These are phyloP conservation scores for Umimayanthus kanabou DNA, from an alignment of 92 coral and sea anemone species.

Conservation along the genomic window DNA sequence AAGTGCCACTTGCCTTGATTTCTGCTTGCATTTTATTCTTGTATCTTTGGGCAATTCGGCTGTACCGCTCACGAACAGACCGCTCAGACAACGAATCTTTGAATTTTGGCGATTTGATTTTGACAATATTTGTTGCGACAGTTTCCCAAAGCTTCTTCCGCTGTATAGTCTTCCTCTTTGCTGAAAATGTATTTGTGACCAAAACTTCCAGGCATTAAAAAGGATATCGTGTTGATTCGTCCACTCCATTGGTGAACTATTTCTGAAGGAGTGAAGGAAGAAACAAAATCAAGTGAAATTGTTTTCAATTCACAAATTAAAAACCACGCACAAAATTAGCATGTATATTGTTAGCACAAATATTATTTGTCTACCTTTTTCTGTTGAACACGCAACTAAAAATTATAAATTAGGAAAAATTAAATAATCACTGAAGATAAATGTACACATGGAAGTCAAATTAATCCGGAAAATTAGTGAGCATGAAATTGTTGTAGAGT, in stretches of 20 bases:
- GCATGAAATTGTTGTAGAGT: conserved; percentile 37
- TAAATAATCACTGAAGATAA: conserved; percentile 38
- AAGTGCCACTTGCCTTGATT: too few species aligned
- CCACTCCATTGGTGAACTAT: conserved; percentile 45
- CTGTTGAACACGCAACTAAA: conserved; percentile 35
- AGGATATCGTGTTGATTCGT: conserved; percentile 34
- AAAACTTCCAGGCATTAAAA: conserved; percentile 30
- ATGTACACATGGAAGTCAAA: conserved; percentile 33
- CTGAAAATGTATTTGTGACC: conserved; percentile 38
- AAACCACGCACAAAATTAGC: conserved; percentile 2
- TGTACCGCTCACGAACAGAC: conserved; percentile 49
- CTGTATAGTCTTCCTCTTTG: conserved; percentile 35
- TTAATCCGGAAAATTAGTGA: conserved; percentile 7
- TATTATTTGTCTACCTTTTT: neutral
- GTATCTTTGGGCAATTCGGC: too few species aligned
- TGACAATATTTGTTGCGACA: conserved; percentile 27
- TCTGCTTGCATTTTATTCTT: too few species aligned
- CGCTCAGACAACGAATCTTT: conserved; percentile 40
- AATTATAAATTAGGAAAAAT: conserved; percentile 26
- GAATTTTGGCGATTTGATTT: conserved; percentile 40
- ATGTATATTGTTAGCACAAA: neutral
- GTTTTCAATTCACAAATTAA: neutral
- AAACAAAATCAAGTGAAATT: neutral
- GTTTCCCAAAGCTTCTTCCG: conserved; percentile 38
- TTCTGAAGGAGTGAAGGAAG: conserved; percentile 26